Evolutionary conservation across 2,797 vertebrate species (phyloP).

Genomic region (Jordanella pulchra): DNA sequence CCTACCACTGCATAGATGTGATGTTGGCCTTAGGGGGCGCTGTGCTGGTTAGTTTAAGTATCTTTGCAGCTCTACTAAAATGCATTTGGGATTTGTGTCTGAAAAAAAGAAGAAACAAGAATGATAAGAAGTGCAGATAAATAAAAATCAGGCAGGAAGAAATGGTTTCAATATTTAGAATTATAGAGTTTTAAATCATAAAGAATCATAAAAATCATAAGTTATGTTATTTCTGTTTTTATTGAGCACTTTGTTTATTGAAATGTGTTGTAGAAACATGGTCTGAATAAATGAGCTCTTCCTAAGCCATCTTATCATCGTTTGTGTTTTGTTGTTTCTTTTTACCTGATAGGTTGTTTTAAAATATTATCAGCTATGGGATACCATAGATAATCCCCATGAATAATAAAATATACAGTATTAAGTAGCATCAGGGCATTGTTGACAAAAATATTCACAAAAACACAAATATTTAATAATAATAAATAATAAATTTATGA

Average conservation of each 20-base stretch:
- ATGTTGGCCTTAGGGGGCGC: constrained; percentile 35
- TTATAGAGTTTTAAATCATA: background rate
- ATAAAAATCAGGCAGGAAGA: background rate
- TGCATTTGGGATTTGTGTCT: background rate
- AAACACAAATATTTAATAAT: background rate
- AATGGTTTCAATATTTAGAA: background rate
- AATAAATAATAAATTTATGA: too few species aligned
- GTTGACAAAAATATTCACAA: background rate
- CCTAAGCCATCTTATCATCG: background rate
- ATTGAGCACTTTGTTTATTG: background rate
- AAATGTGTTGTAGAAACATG: background rate
- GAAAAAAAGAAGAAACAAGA: background rate
- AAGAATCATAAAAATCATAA: too few species aligned
- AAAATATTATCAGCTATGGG: background rate
- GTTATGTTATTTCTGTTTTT: background rate
- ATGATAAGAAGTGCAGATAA: background rate
- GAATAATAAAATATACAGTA: background rate
- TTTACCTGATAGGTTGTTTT: background rate
- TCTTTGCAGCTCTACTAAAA: background rate
- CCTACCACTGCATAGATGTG: constrained; percentile 71
- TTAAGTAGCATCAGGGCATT: too few species aligned
- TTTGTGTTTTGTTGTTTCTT: too few species aligned
- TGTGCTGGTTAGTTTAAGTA: constrained; percentile 6
- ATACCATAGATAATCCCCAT: too few species aligned
- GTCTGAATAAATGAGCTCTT: background rate